Conservation (phyloP, 2,113 vertebrate genomes). For the Cyprinodon brontotheroides region DNA sequence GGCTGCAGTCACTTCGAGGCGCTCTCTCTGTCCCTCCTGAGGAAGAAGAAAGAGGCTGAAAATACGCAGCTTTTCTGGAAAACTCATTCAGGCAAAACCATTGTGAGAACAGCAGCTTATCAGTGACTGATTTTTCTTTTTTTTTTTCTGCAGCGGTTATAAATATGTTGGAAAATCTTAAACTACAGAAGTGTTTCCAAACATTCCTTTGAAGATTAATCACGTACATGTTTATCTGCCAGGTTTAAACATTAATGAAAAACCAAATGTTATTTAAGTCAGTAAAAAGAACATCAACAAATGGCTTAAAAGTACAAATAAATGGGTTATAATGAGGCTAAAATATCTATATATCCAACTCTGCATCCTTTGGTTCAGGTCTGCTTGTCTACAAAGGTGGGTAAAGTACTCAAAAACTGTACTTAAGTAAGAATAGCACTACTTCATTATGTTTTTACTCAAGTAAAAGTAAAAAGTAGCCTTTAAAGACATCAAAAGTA, state of each 20-base stretch:
- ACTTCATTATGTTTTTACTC: too few relatives aligned
- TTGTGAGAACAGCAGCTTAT: constrained; percentile 73
- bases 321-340: too few relatives aligned
- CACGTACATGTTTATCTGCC: background rate
- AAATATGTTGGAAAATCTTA: background rate
- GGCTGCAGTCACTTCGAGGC: constrained; percentile 85
- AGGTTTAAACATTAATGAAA: background rate
- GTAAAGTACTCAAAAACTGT: too few relatives aligned
- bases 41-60: constrained; percentile 93
- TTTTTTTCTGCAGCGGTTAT: background rate
- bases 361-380: too few relatives aligned
- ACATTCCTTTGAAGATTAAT: background rate
- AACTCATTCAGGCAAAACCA: constrained; percentile 87
- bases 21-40: constrained; percentile 84
- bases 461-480: too few relatives aligned
- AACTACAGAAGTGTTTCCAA: background rate
- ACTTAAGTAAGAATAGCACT: too few relatives aligned
- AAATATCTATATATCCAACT: too few relatives aligned
- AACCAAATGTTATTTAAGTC: too few relatives aligned
- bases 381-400: too few relatives aligned
- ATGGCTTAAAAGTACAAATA: too few relatives aligned
- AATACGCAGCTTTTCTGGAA: constrained; percentile 91
- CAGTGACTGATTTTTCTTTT: background rate
- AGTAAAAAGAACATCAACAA: too few relatives aligned
- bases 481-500: too few relatives aligned